Evolutionary conservation across 2,113 vertebrate genomes (phyloP).

Genomic region (Leptosomus discolor): DNA sequence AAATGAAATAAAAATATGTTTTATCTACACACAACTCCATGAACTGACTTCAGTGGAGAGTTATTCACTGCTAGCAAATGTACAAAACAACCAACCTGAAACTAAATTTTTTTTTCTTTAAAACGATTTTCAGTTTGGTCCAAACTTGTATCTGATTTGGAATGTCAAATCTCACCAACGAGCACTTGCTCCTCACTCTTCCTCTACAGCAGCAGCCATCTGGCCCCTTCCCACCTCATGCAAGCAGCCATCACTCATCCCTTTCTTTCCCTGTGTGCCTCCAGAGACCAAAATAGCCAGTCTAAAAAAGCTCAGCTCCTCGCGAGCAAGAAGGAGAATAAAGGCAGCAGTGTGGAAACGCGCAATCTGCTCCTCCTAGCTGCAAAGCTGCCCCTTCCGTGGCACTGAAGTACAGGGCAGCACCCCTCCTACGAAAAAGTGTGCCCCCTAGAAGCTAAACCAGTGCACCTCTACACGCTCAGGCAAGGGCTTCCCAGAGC

Average conservation of each 20-base stretch:
- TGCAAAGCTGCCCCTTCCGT: neutral
- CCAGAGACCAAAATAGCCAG: constrained; percentile 1
- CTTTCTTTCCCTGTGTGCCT: neutral
- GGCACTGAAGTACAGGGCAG: neutral
- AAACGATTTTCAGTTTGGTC: neutral
- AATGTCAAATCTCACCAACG: neutral
- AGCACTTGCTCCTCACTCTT: neutral
- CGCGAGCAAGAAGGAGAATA: neutral
- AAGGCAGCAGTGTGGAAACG: neutral
- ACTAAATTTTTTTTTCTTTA: neutral
- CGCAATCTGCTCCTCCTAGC: neutral
- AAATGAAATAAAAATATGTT: neutral
- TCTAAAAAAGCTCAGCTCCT: neutral
- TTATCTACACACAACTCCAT: neutral
- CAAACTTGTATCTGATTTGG: neutral
- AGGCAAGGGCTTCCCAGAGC: rapidly evolving
- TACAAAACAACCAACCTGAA: neutral
- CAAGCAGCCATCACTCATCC: neutral
- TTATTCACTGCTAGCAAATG: neutral
- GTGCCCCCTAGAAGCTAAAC: neutral
- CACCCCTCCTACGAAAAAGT: rapidly evolving
- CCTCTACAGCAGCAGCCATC: neutral
- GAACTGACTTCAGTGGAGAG: neutral
- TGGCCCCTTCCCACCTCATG: neutral
- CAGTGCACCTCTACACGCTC: rapidly evolving